Evolutionary conservation across 2,113 vertebrate species (phyloP), one percentile per base, ranked within the genome.

Genomic region (Paralichthys olivaceus): DNA sequence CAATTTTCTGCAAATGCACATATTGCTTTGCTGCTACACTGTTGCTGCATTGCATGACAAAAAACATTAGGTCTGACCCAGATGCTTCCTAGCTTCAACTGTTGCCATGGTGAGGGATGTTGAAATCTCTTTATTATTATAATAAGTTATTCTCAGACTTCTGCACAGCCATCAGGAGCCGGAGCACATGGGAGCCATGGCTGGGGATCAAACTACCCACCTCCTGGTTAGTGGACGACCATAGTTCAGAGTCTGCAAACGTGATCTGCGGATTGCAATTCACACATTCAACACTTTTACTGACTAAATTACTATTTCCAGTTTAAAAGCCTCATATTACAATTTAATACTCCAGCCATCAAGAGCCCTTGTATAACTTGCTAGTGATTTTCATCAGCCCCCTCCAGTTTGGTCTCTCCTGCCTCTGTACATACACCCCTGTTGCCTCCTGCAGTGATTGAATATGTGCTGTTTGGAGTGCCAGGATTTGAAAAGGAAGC

Each of bases 381-480:
- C 34, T 55, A 7, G 0, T 6, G 47, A 23, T 62, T 62, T 58
- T 13, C 59, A 70, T 81, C 57, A 51, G 1, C 59, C 28, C 22
- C 58, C 5, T 55, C 5, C 15, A 25, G 13, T 8, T 6, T 47
- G 29, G 2, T 45, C 12, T 61, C 11, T 20, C 23, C 56, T 68
- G 22, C 14, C 12, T 49, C 58, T 26, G 3, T 62, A 19, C 32
- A 26, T 13, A 8, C 32, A 8, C 55, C 63, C 19, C 29, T 5
- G 45, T 2, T 45, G 37, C 59, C 62, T 79, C 61, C 65, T 7
- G 3, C 14, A 1, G 43, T 81, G 81, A 84, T 59, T 77, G 71
- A 72, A 83, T 65, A 61, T 89, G 59, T 51, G 71, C 68, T 74
- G 75, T 77, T 45, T 77, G 14, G 17, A 74, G 60, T 61, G 63